phyloP scores from a whole-genome alignment of 2,113 vertebrate genomes.

The Tyrannus savana region DNA sequence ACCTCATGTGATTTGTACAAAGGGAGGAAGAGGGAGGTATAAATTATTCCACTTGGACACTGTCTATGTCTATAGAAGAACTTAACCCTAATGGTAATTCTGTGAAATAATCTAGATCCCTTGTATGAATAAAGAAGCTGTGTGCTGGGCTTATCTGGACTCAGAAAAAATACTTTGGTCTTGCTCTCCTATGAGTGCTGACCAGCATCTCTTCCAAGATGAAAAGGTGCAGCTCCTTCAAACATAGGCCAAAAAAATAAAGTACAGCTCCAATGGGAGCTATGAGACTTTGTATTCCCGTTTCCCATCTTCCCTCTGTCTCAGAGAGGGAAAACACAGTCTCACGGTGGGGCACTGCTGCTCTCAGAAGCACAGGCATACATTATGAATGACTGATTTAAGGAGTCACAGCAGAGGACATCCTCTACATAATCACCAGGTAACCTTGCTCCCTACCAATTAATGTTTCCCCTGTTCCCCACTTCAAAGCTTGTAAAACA shows the following conservation, averaged over 20 bases:
- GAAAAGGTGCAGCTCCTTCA: background rate
- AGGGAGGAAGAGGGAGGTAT: background rate
- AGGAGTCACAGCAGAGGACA: constrained; percentile 1
- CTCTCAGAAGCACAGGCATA: background rate
- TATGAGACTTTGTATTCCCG: background rate
- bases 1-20: background rate
- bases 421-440: background rate
- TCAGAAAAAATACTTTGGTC: background rate
- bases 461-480: background rate
- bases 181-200: background rate
- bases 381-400: constrained; percentile 5
- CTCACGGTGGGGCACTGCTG: background rate
- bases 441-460: background rate
- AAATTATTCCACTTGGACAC: background rate
- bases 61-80: background rate
- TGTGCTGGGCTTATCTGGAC: background rate
- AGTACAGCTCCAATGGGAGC: background rate
- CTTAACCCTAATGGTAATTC: background rate
- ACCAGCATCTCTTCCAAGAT: background rate
- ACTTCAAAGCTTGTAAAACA: constrained; percentile 9
- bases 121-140: background rate
- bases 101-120: background rate
- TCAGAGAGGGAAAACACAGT: background rate
- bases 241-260: background rate
- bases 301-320: background rate